Percentiles rank a stretch among this genome's conserved stretches.
These are phyloP conservation scores for Pomatorhinus ruficollis DNA, from an alignment of 2,113 vertebrate species.

Conservation along the genomic window DNA sequence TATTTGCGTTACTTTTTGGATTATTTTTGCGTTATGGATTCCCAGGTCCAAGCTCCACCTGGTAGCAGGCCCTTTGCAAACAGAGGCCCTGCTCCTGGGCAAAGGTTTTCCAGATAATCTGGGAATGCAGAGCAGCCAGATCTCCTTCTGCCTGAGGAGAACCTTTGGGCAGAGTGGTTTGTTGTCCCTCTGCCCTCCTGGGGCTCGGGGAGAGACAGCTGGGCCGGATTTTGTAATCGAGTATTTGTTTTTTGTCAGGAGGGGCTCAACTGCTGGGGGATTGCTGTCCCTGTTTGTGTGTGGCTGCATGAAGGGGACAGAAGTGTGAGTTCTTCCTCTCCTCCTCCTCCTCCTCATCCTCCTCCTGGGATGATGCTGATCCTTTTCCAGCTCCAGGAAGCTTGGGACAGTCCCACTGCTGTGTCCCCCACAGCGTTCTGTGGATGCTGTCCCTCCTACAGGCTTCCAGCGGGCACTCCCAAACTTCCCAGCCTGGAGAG, in stretches of 20 bases:
- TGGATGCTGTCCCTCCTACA: background rate
- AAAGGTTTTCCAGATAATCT: background rate
- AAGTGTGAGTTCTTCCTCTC: background rate
- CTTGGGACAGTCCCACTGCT: background rate
- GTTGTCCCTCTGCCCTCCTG: background rate
- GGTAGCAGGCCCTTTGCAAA: background rate
- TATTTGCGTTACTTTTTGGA: background rate
- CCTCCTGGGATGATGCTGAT: background rate
- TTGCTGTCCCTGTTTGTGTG: background rate
- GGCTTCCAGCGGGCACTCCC: background rate
- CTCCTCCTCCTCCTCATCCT: background rate
- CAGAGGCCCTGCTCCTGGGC: background rate
- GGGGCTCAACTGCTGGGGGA: background rate
- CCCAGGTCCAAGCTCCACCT: background rate
- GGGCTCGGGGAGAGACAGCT: background rate
- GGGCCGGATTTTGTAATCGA: background rate
- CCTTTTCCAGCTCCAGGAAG: background rate
- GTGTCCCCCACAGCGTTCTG: background rate
- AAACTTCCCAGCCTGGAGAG: background rate
- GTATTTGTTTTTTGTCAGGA: background rate
- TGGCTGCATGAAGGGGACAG: background rate
- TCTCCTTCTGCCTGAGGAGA: background rate
- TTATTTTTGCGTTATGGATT: rapidly evolving
- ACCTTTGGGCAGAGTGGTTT: rapidly evolving
- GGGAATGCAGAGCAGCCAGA: background rate